Evolutionary conservation across 2,888 invertebrate species (phyloP), one percentile per base, ranked within the genome.

Genomic region (Drosophila rellima): DNA sequence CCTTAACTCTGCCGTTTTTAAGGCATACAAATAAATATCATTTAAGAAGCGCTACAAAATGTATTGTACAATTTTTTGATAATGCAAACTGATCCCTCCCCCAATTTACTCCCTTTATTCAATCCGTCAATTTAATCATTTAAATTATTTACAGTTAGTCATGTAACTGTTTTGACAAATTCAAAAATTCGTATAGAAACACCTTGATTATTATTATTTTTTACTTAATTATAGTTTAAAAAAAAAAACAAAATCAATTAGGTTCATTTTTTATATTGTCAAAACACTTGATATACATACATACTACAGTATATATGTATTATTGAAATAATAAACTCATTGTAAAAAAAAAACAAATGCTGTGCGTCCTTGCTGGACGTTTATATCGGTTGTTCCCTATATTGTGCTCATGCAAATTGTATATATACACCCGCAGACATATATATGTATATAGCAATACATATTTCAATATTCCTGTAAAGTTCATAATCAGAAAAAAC

Each of bases 301-400:
- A 33, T 51, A 35, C 23, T 23, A n/a, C n/a, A n/a, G n/a, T n/a
- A n/a, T n/a, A n/a, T 70, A 56, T 56, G 48, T 63, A 63, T 48
- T 77, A 59, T 52, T 55, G 45, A 45, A 82, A 66, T 62, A 82
- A 66, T 62, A 63, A 61, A 51, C 44, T 69, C 73, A 71, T 33
- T 82, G 70, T 85, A 71, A 26, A 11, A 52, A 44, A 15, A 48
- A 52, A 50, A 51, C 54, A 50, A 56, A 57, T 55, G 56, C 72
- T 69, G 62, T 72, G 71, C 69, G 69, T 79, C 66, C 70, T 67
- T 73, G 76, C 63, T 66, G 83, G 57, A 70, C 57, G 69, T 66
- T 68, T 56, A 80, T 62, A 68, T 75, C 75, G 87, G 84, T 87
- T 87, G 82, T 82, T 78, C 48, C 47, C 64, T 39, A 47, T 73